These are phyloP conservation scores for Choloepus hoffmanni DNA, from an alignment of 2,113 vertebrate species.

Conservation along the genomic window DNA sequence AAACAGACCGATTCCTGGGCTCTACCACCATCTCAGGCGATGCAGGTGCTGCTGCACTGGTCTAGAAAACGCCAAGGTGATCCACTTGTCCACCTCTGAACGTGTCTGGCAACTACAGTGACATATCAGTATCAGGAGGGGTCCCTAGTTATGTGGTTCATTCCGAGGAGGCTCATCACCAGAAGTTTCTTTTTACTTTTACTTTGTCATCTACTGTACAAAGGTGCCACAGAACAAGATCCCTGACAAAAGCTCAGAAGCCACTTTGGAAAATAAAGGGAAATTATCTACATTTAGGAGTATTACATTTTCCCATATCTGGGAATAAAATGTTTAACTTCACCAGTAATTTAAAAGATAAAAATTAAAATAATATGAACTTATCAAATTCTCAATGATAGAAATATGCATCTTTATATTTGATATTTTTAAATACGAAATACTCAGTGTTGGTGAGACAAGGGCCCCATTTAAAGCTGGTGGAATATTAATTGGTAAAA, in stretches of 20 bases:
- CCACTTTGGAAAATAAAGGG: background rate
- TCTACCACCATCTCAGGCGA: no score
- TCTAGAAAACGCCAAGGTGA: background rate
- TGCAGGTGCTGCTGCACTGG: no score
- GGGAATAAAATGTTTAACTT: background rate
- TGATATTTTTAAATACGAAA: background rate
- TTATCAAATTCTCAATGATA: background rate
- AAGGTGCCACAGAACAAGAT: background rate
- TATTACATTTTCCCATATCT: background rate
- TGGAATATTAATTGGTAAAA: background rate
- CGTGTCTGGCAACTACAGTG: background rate
- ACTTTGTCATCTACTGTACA: background rate
- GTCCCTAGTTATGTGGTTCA: background rate
- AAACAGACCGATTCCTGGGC: background rate
- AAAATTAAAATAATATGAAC: background rate
- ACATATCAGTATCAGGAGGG: background rate
- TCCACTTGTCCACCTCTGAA: background rate
- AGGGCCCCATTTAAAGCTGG: background rate
- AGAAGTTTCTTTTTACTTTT: background rate
- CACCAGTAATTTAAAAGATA: background rate
- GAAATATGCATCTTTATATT: no score
- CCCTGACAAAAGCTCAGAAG: background rate
- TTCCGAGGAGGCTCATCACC: accelerated
- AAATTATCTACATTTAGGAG: background rate
- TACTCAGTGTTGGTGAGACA: background rate